Percentiles rank a stretch among this genome's conserved stretches.
Evolutionary conservation across 2,797 vertebrate species (phyloP).

Genomic region (Cynodonichthys magdalenae): DNA sequence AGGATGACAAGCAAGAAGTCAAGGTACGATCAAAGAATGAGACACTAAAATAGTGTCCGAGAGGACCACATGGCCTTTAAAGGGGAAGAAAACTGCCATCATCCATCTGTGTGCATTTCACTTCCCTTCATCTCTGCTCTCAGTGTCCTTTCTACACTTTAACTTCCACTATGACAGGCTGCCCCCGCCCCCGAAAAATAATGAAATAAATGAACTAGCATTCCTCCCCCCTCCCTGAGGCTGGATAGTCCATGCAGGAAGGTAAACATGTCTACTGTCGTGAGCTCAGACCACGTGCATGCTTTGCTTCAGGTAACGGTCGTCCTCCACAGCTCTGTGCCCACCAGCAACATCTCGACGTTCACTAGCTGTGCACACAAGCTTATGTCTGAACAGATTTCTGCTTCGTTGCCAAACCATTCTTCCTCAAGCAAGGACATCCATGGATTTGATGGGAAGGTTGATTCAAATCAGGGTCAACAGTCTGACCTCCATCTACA

Average conservation of each 20-base stretch:
- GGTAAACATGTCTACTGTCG: constrained; percentile 84
- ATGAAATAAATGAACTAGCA: constrained; percentile 37
- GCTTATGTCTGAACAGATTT: constrained; percentile 69
- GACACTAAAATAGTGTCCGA: constrained; percentile 43
- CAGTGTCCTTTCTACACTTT: constrained; percentile 55
- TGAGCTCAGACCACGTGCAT: constrained; percentile 75
- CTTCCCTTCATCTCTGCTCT: constrained; percentile 48
- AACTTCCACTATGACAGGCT: constrained; percentile 52
- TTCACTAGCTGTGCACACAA: constrained; percentile 45
- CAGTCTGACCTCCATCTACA: constrained; percentile 62
- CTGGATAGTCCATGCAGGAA: constrained; percentile 70
- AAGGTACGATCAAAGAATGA: constrained; percentile 51
- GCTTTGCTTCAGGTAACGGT: constrained; percentile 78
- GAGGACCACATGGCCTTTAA: constrained; percentile 57
- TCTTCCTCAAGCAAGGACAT: constrained; percentile 73
- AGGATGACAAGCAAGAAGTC: constrained; percentile 43
- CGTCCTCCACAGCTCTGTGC: constrained; percentile 71
- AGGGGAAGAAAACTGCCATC: constrained; percentile 48
- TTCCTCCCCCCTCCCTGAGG: constrained; percentile 59
- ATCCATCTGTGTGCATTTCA: constrained; percentile 60
- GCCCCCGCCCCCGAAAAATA: constrained; percentile 44
- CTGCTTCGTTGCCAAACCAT: constrained; percentile 56
- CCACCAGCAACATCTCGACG: constrained; percentile 70
- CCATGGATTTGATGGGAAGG: constrained; percentile 58
- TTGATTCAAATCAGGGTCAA: constrained; percentile 73